phyloP scores from a whole-genome alignment of 1,140 invertebrate genomes.

The Anthonomus grandis region DNA sequence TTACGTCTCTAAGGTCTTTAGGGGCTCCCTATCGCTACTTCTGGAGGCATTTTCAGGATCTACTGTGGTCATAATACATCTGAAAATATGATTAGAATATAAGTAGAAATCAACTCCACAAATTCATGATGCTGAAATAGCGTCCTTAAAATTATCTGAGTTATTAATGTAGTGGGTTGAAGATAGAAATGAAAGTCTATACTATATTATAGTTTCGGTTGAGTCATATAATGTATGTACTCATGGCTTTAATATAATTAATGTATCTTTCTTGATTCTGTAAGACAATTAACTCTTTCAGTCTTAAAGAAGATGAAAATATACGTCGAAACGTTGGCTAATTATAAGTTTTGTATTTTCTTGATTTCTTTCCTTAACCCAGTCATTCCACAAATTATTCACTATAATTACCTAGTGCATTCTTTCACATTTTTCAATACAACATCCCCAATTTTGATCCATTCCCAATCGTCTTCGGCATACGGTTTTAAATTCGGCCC shows the following conservation, averaged over 20 bases:
- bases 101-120: too few species aligned
- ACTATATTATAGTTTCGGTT: too few species aligned
- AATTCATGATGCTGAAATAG: too few species aligned
- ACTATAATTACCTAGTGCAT: constrained; percentile 47
- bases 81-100: constrained; percentile 27
- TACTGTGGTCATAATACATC: constrained; percentile 60
- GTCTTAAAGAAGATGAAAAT: not conserved
- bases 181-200: too few species aligned
- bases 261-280: too few species aligned
- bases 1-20: constrained; percentile 50
- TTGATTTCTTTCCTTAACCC: not conserved
- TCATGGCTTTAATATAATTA: too few species aligned
- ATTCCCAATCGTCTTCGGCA: constrained; percentile 68
- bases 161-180: too few species aligned
- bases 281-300: too few species aligned
- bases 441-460: constrained; percentile 63
- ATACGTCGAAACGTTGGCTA: too few species aligned
- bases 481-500: constrained; percentile 54
- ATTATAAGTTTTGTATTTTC: too few species aligned
- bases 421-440: constrained; percentile 63
- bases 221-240: too few species aligned
- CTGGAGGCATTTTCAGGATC: constrained; percentile 55
- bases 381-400: not conserved
- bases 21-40: constrained; percentile 53
- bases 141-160: too few species aligned